phyloP scores from a whole-genome alignment of 2,888 invertebrate genomes.

The Xanthorhoe spadicearia region DNA sequence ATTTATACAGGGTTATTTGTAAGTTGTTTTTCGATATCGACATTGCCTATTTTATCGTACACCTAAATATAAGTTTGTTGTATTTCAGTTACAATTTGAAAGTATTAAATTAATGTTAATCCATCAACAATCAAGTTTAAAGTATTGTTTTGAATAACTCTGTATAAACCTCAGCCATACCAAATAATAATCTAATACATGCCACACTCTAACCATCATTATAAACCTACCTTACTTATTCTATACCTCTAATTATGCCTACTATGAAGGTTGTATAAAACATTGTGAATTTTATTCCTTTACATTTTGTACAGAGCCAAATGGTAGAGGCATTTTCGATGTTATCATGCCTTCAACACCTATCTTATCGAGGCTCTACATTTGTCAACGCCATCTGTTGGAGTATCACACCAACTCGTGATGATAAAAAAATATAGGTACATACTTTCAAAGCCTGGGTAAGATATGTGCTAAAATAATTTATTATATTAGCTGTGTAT shows the following conservation, averaged over 20 bases:
- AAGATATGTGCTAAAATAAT: conserved; percentile 23
- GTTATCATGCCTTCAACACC: conserved; percentile 30
- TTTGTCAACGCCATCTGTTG: conserved; percentile 36
- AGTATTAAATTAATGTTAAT: conserved; percentile 36
- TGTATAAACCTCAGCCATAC: conserved; percentile 82
- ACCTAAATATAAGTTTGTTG: conserved; percentile 39
- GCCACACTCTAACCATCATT: conserved; percentile 33
- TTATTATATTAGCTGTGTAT: conserved; percentile 34
- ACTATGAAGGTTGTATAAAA: conserved; percentile 42
- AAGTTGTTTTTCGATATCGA: conserved; percentile 56
- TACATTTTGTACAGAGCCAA: conserved; percentile 39
- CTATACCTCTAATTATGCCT: conserved; percentile 39
- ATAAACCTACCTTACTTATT: conserved; percentile 23
- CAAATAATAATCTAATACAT: conserved; percentile 61
- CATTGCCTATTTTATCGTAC: conserved; percentile 41
- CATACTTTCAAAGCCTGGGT: conserved; percentile 12
- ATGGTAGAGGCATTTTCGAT: conserved; percentile 36
- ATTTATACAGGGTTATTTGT: conserved; percentile 84
- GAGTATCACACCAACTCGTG: background rate
- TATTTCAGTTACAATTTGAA: conserved; percentile 35
- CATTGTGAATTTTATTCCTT: conserved; percentile 38
- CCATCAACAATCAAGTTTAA: conserved; percentile 24
- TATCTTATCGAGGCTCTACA: conserved; percentile 29
- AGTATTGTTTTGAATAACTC: conserved; percentile 69
- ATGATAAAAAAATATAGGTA: background rate